Conservation (phyloP, 1,140 invertebrate species). For the Alviniconcha marisindica region DNA sequence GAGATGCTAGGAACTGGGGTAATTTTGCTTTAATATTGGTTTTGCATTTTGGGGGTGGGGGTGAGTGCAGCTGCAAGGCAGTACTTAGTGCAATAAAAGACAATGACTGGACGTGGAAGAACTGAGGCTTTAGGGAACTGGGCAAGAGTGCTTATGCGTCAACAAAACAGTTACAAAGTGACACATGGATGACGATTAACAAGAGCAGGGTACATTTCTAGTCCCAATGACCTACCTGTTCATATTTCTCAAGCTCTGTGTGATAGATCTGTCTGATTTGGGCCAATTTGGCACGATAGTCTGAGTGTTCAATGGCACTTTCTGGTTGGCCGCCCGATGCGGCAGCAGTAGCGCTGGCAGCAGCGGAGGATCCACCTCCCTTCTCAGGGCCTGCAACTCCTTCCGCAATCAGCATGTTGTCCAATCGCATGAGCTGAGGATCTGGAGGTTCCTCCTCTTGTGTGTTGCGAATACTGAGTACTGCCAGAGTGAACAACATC, state of each 20-base stretch:
- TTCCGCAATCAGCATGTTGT: slow-evolving; percentile 99
- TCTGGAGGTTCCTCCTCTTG: slow-evolving; percentile 99
- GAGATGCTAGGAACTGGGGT: no score
- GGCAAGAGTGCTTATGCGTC: no score
- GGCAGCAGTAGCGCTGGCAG: slow-evolving; percentile 93
- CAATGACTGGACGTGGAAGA: no score
- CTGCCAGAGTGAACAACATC: slow-evolving; percentile 76
- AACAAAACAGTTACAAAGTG: no score
- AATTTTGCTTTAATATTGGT: no score
- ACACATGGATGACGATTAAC: no score
- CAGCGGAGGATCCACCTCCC: slow-evolving; percentile 93
- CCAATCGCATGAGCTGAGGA: slow-evolving; percentile 98
- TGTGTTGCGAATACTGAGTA: slow-evolving; percentile 95
- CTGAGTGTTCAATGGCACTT: slow-evolving; percentile 96
- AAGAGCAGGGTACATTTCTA: no score
- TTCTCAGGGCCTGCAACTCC: slow-evolving; percentile 99
- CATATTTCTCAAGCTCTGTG: slow-evolving; percentile 99
- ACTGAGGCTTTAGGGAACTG: no score
- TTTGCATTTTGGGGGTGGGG: no score
- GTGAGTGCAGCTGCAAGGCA: no score
- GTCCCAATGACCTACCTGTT: slow-evolving; percentile 89
- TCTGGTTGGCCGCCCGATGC: slow-evolving; percentile 85
- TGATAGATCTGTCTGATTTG: slow-evolving; percentile 99
- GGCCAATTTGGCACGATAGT: slow-evolving; percentile 98
- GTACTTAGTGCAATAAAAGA: no score